Evolutionary conservation across 2,888 invertebrate species (phyloP).

Genomic region (Hirtodrosophila histrioides): DNA sequence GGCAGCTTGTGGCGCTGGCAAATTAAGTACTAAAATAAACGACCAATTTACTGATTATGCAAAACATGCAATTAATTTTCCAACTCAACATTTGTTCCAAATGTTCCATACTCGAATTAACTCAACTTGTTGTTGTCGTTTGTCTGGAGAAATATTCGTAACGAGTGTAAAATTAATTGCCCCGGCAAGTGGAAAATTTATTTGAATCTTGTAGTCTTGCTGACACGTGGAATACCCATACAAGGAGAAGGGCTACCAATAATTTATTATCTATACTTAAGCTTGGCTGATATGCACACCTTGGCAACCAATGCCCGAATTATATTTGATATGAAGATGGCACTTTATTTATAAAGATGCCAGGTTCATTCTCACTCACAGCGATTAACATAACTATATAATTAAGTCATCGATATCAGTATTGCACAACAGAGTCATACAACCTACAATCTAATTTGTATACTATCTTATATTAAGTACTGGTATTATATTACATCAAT

Average conservation of each 20-base stretch:
- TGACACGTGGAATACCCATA: conserved; percentile 7
- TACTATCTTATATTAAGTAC: too few species aligned
- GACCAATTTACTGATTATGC: conserved; percentile 81
- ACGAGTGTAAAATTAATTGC: conserved; percentile 67
- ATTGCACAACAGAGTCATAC: too few species aligned
- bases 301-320: conserved; percentile 4
- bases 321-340: not conserved
- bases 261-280: conserved; percentile 40
- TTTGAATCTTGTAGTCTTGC: conserved; percentile 32
- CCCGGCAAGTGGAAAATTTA: conserved; percentile 59
- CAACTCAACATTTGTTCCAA: conserved; percentile 52
- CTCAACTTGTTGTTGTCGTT: conserved; percentile 39
- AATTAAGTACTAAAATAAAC: conserved; percentile 80
- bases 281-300: conserved; percentile 25
- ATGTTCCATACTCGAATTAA: conserved; percentile 40
- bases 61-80: conserved; percentile 81
- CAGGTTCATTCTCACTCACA: too few species aligned
- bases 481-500: too few species aligned
- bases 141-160: conserved; percentile 22
- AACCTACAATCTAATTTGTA: too few species aligned
- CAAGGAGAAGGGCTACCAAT: conserved; percentile 9
- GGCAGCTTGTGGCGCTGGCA: conserved; percentile 48
- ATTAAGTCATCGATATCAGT: too few species aligned
- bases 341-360: too few species aligned
- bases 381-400: too few species aligned